Conservation (phyloP, 1,140 invertebrate species). For the Meteorus sp. region DNA sequence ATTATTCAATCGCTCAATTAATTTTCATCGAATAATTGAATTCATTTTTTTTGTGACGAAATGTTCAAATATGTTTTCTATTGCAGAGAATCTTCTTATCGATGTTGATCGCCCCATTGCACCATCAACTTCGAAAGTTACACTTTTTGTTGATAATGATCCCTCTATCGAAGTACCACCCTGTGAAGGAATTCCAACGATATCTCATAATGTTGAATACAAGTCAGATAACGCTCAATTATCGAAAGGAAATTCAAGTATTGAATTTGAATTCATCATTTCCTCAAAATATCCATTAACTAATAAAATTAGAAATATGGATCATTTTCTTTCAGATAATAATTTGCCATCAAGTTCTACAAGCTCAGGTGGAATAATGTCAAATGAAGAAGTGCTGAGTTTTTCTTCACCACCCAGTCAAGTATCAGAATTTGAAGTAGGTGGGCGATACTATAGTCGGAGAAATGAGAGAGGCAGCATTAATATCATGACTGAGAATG, state of each 20-base stretch:
- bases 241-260: neutral
- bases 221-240: neutral
- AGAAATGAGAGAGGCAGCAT: constrained; percentile 31
- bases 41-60: neutral
- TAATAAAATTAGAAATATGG: neutral
- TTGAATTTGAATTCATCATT: neutral
- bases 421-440: constrained; percentile 2
- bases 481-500: constrained; percentile 36
- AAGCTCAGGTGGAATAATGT: neutral
- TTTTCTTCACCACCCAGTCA: neutral
- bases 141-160: neutral
- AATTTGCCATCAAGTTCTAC: neutral
- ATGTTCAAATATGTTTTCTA: neutral
- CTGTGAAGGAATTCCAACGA: neutral
- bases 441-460: constrained; percentile 7
- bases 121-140: neutral
- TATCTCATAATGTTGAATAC: neutral
- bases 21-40: neutral
- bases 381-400: neutral
- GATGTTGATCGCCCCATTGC: constrained; percentile 1
- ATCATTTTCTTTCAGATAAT: neutral
- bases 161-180: neutral
- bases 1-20: neutral
- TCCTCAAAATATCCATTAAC: neutral
- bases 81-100: constrained; percentile 11